phyloP scores from a whole-genome alignment of 1,140 invertebrate genomes.

The Gerris buenoi region DNA sequence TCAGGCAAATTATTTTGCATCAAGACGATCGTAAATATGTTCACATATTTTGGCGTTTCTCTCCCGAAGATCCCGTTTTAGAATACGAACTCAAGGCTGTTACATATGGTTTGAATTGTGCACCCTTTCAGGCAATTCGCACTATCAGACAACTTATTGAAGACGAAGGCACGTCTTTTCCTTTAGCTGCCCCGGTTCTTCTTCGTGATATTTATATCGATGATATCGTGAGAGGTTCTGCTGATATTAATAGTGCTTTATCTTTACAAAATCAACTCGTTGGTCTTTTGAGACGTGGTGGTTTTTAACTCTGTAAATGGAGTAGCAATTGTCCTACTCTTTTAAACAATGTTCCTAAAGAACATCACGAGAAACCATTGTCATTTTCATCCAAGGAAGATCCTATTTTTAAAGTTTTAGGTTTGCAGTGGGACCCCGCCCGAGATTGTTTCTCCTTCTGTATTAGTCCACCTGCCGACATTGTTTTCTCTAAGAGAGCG shows the following conservation, averaged over 20 bases:
- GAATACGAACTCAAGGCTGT: slow-evolving; percentile 26
- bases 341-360: not conserved
- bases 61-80: slow-evolving; percentile 11
- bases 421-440: slow-evolving; percentile 15
- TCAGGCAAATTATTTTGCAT: slow-evolving; percentile 25
- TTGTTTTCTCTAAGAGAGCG: slow-evolving; percentile 22
- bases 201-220: slow-evolving; percentile 32
- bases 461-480: not conserved
- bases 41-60: slow-evolving; percentile 21
- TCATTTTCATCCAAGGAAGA: not conserved
- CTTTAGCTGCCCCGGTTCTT: slow-evolving; percentile 21
- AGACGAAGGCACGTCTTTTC: slow-evolving; percentile 21
- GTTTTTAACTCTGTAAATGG: slow-evolving; percentile 18
- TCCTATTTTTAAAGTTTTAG: slow-evolving; percentile 11
- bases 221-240: slow-evolving; percentile 29
- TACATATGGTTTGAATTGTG: slow-evolving; percentile 26
- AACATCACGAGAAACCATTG: not conserved
- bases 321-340: not conserved
- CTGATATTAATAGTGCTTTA: slow-evolving; percentile 13
- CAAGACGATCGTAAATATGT: slow-evolving; percentile 10
- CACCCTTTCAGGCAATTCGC: slow-evolving; percentile 26
- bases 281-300: slow-evolving; percentile 11
- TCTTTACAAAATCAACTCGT: slow-evolving; percentile 14
- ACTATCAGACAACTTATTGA: slow-evolving; percentile 24
- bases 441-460: slow-evolving; percentile 11